A percentile compares a stretch with the other conserved stretches of the same genome.
Conservation (phyloP, 2,888 invertebrate genomes). For the Athrips mouffetella region DNA sequence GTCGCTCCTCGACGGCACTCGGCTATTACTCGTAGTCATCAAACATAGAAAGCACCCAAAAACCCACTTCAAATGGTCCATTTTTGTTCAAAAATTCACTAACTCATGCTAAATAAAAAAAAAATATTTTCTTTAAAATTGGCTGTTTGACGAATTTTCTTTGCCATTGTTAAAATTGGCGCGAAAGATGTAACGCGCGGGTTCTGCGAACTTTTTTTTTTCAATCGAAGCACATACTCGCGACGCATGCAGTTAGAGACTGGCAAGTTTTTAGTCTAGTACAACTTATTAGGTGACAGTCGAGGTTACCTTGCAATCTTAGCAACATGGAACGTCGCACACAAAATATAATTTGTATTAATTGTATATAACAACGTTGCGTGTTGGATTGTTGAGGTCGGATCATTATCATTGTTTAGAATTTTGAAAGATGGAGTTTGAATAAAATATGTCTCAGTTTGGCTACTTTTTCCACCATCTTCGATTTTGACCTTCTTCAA, state of each 20-base stretch:
- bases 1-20: slow-evolving; percentile 32
- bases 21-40: slow-evolving; percentile 9
- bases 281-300: slow-evolving; percentile 16
- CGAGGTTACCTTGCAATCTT: slow-evolving; percentile 12
- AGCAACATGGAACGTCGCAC: not conserved
- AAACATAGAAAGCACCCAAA: slow-evolving; percentile 3
- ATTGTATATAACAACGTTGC: no score
- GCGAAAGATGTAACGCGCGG: not conserved
- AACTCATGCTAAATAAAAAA: no score
- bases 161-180: slow-evolving; percentile 4
- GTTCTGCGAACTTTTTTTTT: not conserved
- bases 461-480: no score
- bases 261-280: not conserved
- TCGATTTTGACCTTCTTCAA: no score
- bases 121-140: not conserved
- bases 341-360: slow-evolving; percentile 1
- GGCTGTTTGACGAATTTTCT: not conserved
- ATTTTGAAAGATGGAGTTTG: no score
- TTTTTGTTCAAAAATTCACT: slow-evolving; percentile 4
- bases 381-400: no score
- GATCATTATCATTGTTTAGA: no score
- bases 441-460: no score
- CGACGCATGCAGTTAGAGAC: not conserved
- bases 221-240: not conserved
- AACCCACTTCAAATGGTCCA: not conserved